Evolutionary conservation across 2,797 vertebrate species (phyloP).

Genomic region (Ispidina picta): DNA sequence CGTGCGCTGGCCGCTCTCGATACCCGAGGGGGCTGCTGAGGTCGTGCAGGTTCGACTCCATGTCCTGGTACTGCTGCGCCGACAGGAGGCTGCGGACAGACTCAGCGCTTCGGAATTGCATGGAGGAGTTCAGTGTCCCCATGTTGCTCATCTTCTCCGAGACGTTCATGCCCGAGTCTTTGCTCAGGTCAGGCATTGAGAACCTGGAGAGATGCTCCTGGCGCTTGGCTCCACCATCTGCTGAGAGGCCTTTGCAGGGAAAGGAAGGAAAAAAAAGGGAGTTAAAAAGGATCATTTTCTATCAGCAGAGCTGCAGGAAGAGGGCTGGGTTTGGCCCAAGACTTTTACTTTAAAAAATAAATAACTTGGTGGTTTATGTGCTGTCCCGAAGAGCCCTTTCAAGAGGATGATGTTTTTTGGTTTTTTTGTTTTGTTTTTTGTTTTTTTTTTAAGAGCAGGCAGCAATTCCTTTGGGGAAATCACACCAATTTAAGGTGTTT

Average conservation of each 20-base stretch:
- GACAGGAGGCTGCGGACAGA: slow-evolving; percentile 91
- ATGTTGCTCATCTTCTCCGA: slow-evolving; percentile 94
- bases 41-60: slow-evolving; percentile 82
- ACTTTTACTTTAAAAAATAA: neutral
- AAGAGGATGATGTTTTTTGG: neutral
- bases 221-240: slow-evolving; percentile 88
- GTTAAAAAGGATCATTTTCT: neutral
- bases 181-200: slow-evolving; percentile 98
- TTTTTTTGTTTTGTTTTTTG: neutral
- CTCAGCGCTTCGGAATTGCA: slow-evolving; percentile 92
- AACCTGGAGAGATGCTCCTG: slow-evolving; percentile 96
- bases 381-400: slow-evolving; percentile 37
- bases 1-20: slow-evolving; percentile 79
- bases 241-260: slow-evolving; percentile 84
- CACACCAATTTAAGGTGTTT: slow-evolving; percentile 55
- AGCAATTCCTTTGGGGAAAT: slow-evolving; percentile 47
- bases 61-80: slow-evolving; percentile 89
- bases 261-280: neutral
- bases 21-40: slow-evolving; percentile 85
- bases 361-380: neutral
- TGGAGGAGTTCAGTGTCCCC: slow-evolving; percentile 91
- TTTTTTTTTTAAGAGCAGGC: neutral
- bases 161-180: slow-evolving; percentile 96
- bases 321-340: neutral
- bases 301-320: neutral